These are phyloP conservation scores for Vireo griseus DNA, from an alignment of 2,797 vertebrate species.

Conservation along the genomic window DNA sequence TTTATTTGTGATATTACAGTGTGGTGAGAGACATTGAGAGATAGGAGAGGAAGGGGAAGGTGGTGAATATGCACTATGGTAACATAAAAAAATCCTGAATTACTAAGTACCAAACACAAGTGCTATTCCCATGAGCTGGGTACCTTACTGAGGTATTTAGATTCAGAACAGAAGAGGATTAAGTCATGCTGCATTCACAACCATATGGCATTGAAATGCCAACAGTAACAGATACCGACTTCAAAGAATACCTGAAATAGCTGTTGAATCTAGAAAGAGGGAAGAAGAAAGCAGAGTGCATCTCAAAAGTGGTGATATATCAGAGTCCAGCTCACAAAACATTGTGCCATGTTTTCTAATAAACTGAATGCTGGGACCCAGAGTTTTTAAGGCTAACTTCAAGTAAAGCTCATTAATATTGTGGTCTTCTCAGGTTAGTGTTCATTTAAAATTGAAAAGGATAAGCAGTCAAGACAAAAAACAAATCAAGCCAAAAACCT, in stretches of 20 bases:
- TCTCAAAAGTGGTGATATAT: not conserved
- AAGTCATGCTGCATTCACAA: not conserved
- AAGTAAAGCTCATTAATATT: not conserved
- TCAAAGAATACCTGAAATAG: not conserved
- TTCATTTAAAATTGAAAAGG: not conserved
- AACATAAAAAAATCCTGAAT: not conserved
- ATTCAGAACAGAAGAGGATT: not conserved
- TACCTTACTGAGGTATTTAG: not conserved
- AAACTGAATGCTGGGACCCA: not conserved
- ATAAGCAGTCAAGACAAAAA: not conserved
- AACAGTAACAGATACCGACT: not conserved
- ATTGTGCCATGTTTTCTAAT: not conserved
- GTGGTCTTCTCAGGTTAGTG: not conserved
- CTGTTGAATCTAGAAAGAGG: not conserved
- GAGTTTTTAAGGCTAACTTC: not conserved
- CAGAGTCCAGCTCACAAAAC: not conserved
- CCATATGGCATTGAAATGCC: not conserved
- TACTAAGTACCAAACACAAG: not conserved
- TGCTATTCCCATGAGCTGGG: fast-evolving
- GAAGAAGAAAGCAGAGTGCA: not conserved
- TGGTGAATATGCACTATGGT: not conserved
- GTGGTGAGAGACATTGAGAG: not conserved
- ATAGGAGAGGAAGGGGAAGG: fast-evolving
- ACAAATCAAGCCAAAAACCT: not conserved
- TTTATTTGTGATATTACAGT: conserved; percentile 18